A percentile compares a stretch with the other conserved stretches of the same genome.
phyloP scores from a whole-genome alignment of 2,113 vertebrate genomes.

The Rhinopomastus cyanomelas region DNA sequence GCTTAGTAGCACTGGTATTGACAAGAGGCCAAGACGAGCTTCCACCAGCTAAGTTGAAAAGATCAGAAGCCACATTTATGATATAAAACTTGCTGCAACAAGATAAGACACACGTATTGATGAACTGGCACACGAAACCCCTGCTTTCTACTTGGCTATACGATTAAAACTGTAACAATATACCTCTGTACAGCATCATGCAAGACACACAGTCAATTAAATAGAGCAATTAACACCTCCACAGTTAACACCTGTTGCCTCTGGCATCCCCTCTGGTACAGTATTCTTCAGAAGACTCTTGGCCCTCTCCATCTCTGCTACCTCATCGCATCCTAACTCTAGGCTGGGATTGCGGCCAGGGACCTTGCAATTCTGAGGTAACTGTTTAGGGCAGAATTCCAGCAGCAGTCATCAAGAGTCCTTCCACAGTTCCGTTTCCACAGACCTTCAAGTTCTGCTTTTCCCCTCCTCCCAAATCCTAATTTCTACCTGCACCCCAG shows the following conservation, averaged over 20 bases:
- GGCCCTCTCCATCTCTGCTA: not conserved
- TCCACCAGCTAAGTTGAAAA: slow-evolving; percentile 11
- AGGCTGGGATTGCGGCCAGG: not conserved
- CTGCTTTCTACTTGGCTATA: not conserved
- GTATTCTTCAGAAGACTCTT: not conserved
- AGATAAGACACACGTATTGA: slow-evolving; percentile 37
- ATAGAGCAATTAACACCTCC: not conserved
- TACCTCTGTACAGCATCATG: not conserved
- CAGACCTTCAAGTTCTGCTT: not conserved
- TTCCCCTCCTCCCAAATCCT: not conserved
- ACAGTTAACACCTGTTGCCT: not conserved
- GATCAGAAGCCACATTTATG: not conserved
- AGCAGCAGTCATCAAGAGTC: not conserved
- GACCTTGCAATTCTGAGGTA: not conserved
- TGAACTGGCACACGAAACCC: not conserved
- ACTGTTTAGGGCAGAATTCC: not conserved
- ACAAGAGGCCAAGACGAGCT: slow-evolving; percentile 39
- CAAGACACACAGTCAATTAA: not conserved
- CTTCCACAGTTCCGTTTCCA: not conserved
- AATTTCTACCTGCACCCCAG: not conserved
- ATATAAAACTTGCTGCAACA: slow-evolving; percentile 28
- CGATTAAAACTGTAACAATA: not conserved
- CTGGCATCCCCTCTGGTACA: not conserved
- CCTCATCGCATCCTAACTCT: not conserved
- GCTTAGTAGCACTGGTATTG: not conserved